phyloP scores from a whole-genome alignment of 2,113 vertebrate genomes.

The Craseonycteris thonglongyai region DNA sequence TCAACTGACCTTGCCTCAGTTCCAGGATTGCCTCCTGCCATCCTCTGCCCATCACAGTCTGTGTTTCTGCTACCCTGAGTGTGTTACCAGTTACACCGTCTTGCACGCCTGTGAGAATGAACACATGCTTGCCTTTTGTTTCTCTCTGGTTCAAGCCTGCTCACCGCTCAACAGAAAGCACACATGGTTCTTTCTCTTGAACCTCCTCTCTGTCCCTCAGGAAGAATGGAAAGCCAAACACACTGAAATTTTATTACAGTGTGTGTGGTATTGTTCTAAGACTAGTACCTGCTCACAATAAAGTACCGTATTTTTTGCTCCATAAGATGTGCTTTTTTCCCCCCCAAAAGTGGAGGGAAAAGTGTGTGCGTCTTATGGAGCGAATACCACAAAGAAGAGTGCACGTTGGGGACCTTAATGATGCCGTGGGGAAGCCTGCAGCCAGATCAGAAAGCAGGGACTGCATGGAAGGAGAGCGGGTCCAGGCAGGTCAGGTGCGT shows the following conservation, averaged over 20 bases:
- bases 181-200: background rate
- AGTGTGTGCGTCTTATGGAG: no score
- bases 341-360: no score
- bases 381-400: no score
- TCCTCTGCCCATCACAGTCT: background rate
- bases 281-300: background rate
- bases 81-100: background rate
- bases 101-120: background rate
- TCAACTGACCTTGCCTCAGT: background rate
- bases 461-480: no score
- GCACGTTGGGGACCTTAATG: no score
- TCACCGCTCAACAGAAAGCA: background rate
- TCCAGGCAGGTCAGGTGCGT: no score
- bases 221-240: background rate
- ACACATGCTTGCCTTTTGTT: background rate
- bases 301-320: no score
- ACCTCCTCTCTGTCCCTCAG: background rate
- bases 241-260: background rate
- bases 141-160: background rate
- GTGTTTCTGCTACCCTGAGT: background rate
- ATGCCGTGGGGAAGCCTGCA: no score
- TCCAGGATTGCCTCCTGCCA: background rate
- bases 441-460: no score
- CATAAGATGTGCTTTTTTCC: no score
- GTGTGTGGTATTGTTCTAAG: background rate